Evolutionary conservation across 2,113 vertebrate species (phyloP).

Genomic region (Halcyon malimbica): DNA sequence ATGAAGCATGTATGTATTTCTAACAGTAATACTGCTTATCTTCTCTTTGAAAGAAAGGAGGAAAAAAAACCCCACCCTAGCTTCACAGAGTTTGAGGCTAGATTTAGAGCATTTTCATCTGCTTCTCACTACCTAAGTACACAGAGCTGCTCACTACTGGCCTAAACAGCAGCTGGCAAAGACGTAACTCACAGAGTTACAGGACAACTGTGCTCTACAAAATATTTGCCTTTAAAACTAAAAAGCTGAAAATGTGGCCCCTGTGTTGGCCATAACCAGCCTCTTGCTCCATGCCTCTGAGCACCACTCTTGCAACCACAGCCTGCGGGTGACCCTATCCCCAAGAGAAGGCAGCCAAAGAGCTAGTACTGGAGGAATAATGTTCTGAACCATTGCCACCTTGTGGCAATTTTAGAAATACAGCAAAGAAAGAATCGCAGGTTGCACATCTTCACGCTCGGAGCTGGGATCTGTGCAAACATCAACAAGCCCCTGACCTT

Average conservation of each 20-base stretch:
- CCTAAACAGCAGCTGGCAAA: not conserved
- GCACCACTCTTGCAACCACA: rapidly evolving
- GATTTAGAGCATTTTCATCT: not conserved
- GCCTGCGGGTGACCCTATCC: not conserved
- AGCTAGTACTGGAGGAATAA: not conserved
- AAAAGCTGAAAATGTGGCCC: rapidly evolving
- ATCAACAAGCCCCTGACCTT: not conserved
- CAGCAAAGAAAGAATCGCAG: not conserved
- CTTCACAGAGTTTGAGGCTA: not conserved
- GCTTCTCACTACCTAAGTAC: not conserved
- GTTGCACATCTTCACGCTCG: rapidly evolving
- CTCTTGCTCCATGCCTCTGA: not conserved
- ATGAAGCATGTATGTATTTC: not conserved
- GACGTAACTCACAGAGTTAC: not conserved
- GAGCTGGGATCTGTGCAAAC: rapidly evolving
- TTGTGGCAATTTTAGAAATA: not conserved
- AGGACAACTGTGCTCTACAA: not conserved
- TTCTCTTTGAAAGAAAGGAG: not conserved
- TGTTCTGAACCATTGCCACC: constrained; percentile 12
- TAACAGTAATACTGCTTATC: not conserved
- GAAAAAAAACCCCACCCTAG: not conserved
- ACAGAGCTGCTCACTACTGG: not conserved
- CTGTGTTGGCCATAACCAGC: not conserved
- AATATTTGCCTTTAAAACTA: not conserved
- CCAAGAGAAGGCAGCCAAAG: not conserved